Conservation (phyloP, 2,113 vertebrate genomes). For the Toxotes jaculatrix region DNA sequence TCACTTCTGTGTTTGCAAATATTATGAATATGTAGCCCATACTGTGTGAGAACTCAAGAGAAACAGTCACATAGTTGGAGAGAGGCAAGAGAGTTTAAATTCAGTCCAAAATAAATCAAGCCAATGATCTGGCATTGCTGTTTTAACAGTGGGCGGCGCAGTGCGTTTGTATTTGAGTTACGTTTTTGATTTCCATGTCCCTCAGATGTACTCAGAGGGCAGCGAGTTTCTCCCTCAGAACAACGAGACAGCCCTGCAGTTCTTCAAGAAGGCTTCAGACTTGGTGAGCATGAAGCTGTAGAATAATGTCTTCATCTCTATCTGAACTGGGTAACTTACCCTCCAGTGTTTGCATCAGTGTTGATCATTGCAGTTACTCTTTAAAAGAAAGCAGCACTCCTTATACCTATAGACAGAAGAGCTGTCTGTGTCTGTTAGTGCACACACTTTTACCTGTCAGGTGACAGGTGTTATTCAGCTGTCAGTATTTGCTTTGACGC, state of each 20-base stretch:
- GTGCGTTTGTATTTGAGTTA: not conserved
- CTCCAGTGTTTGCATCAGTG: not conserved
- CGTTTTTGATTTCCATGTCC: slow-evolving; percentile 4
- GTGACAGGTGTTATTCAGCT: not conserved
- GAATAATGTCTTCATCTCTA: not conserved
- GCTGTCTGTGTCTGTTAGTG: no score
- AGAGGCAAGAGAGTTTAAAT: not conserved
- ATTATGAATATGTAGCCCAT: not conserved
- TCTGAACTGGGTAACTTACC: not conserved
- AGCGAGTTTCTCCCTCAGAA: slow-evolving; percentile 94
- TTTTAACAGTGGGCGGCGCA: not conserved
- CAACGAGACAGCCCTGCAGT: slow-evolving; percentile 96
- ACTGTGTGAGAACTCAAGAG: not conserved
- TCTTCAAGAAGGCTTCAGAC: slow-evolving; percentile 98
- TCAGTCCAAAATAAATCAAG: slow-evolving; percentile 22
- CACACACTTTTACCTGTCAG: not conserved
- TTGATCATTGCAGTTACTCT: not conserved
- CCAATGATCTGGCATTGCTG: not conserved
- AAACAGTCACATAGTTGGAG: not conserved
- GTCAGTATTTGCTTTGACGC: not conserved
- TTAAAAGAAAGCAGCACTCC: not conserved
- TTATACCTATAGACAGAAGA: not conserved
- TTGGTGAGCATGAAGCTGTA: slow-evolving; percentile 85
- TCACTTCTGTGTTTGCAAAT: slow-evolving; percentile 12
- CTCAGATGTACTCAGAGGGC: slow-evolving; percentile 98